These are phyloP conservation scores for Pachyuromys duprasi DNA, from an alignment of 2,797 vertebrate genomes.

Conservation along the genomic window DNA sequence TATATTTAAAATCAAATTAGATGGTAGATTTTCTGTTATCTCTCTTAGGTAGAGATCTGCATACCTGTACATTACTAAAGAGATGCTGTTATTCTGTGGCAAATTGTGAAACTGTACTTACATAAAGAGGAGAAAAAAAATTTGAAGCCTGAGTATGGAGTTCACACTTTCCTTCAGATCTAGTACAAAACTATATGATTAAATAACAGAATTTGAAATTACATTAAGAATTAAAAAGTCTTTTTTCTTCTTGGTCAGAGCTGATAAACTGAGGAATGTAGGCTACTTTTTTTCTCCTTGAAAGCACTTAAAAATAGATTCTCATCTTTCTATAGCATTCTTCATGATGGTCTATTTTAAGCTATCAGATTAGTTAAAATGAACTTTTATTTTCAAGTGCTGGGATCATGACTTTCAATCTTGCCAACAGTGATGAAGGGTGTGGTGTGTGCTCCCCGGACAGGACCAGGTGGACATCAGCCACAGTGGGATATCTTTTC, in stretches of 20 bases:
- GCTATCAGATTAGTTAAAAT: constrained; percentile 73
- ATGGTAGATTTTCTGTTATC: not conserved
- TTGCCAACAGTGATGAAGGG: constrained; percentile 23
- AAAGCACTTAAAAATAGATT: constrained; percentile 77
- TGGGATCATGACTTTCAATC: constrained; percentile 67
- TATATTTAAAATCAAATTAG: not conserved
- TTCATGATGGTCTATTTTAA: constrained; percentile 81
- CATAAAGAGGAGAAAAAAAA: not conserved
- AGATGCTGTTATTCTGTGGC: not conserved
- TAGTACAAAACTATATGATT: constrained; percentile 44
- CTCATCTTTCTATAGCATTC: constrained; percentile 72
- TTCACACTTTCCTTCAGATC: constrained; percentile 47
- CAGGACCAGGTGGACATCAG: constrained; percentile 6
- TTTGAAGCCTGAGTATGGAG: not conserved
- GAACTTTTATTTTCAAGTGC: constrained; percentile 68
- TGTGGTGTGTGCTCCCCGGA: not conserved
- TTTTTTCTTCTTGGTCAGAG: constrained; percentile 61
- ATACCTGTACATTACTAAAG: not conserved
- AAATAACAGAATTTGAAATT: constrained; percentile 68
- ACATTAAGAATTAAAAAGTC: constrained; percentile 59
- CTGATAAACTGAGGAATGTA: constrained; percentile 75
- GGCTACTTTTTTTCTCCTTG: not conserved
- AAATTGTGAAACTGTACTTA: not conserved
- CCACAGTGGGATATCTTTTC: constrained; percentile 9
- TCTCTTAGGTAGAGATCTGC: not conserved